Base-by-base conservation (phyloP, 2,888 invertebrate genomes). In the Amiota mariae region DNA sequence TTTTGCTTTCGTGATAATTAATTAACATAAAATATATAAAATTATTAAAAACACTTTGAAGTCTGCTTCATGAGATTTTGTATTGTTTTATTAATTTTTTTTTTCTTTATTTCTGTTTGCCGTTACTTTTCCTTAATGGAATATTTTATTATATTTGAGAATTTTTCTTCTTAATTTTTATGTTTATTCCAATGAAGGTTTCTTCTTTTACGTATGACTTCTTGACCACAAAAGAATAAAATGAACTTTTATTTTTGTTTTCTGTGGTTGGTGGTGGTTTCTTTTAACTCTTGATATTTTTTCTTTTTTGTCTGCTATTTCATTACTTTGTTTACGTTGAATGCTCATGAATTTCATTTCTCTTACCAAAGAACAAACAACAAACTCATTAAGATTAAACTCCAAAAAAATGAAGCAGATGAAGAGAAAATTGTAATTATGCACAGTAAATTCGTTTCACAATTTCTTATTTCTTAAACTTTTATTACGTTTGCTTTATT, bases 11-110 rank as follows among this genome's bases (percentile, higher is more conserved):
- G 4, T 51, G 67, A 54, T 68, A 68, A 54, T 51, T 68, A 54
- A 68, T 68, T 68, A 68, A 54, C 54, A 68, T 51, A 36, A n/a
- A 68, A 68, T 68, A 36, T 36, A 48, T 24, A 75, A 75, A 72
- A 51, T 77, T 71, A 71, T 76, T 71, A 76, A 70, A 61, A 64
- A 64, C 61, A 61, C 68, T 71, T 64, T n/a, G 24, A 59, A 72
- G 54, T 59, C 59, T 70, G 13, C 12, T 46, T 54, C 59, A 61
- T 46, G 13, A 49, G 15, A 36, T 36, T 51, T 36, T 70, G 63
- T 70, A 18, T 67, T 67, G n/a, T 70, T 56, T 57, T 68, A 63
- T 56, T 20, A 11, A 54, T 20, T 70, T 15, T 73, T 66, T 66
- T 71, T 49, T 54, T 36, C 15, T 54, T 20, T 68, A 54, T 54